Base-by-base conservation (phyloP, 2,797 vertebrate species). In the Adelosebastes latens region DNA sequence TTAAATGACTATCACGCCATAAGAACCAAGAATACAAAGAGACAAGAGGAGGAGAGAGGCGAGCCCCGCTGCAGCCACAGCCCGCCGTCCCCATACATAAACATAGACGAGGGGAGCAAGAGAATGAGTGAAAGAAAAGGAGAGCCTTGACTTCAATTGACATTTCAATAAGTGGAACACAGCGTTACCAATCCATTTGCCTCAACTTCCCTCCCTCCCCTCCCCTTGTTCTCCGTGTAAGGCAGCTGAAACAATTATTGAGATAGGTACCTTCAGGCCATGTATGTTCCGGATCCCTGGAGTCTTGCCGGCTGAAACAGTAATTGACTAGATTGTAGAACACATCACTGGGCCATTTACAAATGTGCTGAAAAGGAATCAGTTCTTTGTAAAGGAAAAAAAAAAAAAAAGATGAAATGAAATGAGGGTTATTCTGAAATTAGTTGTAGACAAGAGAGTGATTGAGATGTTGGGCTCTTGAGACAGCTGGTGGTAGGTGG, bases 201-300 rank as follows among this genome's bases (percentile, higher is more conserved):
- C 88, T 92, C 96, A 96, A 97, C 95, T 96, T 96, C 96, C 92
- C 88, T 64, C 73, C 79, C 72, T 81, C 86, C 83, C 72, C 82
- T 74, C 81, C 84, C 70, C 84, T 73, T 60, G 16, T 77, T 89
- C 90, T 80, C 79, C 63, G 86, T 88, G 91, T 92, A 93, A 91
- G 91, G 93, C 93, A 93, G 91, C 96, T 95, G 97, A 98, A 99
- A 98, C 97, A 98, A 99, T 99, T 99, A 98, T 97, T 97, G 96
- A 97, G 97, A 98, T 97, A 96, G 96, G 91, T 98, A 99, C 98
- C 98, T 99, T 99, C 95, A 99, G 98, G 97, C 98, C 98, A 97
- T 99, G 98, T 97, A 99, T 99, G 98, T 99, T 99, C 97, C 98
- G 96, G 97, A 97, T 99, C 98, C 98, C 98, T 94, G 98, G 98